A percentile compares a stretch with the other conserved stretches of the same genome.
These are phyloP conservation scores for Delichon dasypus DNA, from an alignment of 2,797 vertebrate species.

Conservation along the genomic window DNA sequence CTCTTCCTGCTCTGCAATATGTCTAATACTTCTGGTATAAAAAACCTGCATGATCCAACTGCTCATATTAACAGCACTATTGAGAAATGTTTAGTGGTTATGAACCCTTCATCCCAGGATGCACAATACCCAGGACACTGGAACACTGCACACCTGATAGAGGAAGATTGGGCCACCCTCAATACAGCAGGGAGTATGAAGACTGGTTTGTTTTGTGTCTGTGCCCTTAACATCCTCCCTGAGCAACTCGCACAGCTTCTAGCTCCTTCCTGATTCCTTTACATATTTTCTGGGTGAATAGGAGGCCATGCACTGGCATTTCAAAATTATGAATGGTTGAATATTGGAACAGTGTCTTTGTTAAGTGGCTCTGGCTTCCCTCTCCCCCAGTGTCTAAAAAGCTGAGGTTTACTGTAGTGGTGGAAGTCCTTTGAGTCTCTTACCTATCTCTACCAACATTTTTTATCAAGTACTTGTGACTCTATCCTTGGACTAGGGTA, in stretches of 20 bases:
- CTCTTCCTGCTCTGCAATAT: background rate
- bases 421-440: background rate
- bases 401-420: background rate
- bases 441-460: background rate
- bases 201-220: background rate
- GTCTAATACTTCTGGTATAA: background rate
- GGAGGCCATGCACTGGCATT: background rate
- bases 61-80: background rate
- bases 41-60: background rate
- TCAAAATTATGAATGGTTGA: background rate
- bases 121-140: background rate
- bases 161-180: background rate
- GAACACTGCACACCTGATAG: background rate
- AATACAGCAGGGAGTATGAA: background rate
- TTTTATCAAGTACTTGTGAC: background rate
- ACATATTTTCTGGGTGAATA: background rate
- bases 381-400: background rate
- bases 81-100: background rate
- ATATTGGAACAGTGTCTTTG: background rate
- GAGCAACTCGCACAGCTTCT: background rate
- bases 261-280: background rate
- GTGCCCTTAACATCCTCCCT: background rate
- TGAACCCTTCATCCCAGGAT: background rate
- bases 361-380: background rate
- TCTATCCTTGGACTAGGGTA: background rate